A percentile compares a stretch with the other conserved stretches of the same genome.
phyloP scores from a whole-genome alignment of 2,113 vertebrate species.

The Microtus montanus region DNA sequence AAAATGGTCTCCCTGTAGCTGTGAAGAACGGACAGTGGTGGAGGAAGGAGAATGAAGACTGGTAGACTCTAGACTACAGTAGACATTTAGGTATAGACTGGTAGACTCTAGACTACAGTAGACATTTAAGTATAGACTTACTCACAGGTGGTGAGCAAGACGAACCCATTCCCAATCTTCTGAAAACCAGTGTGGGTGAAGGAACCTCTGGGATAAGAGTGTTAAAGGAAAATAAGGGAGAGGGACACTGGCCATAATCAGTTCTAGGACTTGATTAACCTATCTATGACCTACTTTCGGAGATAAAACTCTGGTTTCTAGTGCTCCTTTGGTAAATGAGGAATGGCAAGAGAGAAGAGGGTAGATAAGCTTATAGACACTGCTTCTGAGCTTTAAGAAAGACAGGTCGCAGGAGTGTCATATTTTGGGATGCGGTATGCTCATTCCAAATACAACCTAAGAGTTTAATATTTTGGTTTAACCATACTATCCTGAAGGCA shows the following conservation, averaged over 20 bases:
- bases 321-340: neutral
- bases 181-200: neutral
- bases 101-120: no score
- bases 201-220: neutral
- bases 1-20: neutral
- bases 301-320: neutral
- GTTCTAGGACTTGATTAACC: neutral
- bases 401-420: no score
- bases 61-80: no score
- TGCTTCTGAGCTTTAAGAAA: neutral
- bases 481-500: neutral
- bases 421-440: neutral
- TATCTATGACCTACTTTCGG: neutral
- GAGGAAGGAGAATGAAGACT: no score
- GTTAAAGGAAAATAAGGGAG: no score
- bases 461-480: neutral
- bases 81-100: no score
- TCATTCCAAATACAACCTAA: neutral
- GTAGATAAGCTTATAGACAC: neutral
- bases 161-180: no score
- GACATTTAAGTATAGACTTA: no score
- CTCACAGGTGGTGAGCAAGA: fast-evolving
- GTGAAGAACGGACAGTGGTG: neutral
- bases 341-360: neutral
- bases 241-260: no score